phyloP scores from a whole-genome alignment of 2,888 invertebrate genomes.

The Malacosoma neustria region DNA sequence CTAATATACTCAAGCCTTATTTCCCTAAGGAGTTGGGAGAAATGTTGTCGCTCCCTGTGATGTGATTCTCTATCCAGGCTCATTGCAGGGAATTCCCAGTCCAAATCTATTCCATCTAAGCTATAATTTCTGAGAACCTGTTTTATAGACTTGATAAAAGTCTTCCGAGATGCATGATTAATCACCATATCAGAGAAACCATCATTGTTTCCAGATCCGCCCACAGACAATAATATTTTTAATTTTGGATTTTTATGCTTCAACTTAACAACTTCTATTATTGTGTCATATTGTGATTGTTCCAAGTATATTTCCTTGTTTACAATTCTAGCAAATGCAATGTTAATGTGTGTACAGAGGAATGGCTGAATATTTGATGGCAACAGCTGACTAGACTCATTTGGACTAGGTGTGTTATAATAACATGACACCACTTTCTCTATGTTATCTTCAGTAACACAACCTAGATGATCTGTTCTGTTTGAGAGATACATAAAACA shows the following conservation, averaged over 20 bases:
- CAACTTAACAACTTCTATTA: constrained; percentile 60
- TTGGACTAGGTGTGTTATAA: constrained; percentile 73
- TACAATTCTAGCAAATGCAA: constrained; percentile 81
- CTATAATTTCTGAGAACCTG: constrained; percentile 64
- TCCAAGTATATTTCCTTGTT: constrained; percentile 77
- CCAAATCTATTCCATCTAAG: constrained; percentile 84
- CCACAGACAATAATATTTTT: constrained; percentile 86
- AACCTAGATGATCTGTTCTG: background rate
- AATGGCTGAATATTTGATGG: constrained; percentile 78
- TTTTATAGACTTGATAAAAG: constrained; percentile 72
- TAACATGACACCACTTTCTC: constrained; percentile 77
- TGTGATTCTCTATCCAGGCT: constrained; percentile 12
- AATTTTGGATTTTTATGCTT: constrained; percentile 77
- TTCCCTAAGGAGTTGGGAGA: constrained; percentile 83
- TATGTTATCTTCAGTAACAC: background rate
- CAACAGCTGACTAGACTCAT: constrained; percentile 39
- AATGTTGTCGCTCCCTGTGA: constrained; percentile 79
- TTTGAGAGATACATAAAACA: background rate
- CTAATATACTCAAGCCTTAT: constrained; percentile 79
- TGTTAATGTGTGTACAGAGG: constrained; percentile 88
- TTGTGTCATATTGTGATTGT: constrained; percentile 38
- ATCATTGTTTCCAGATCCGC: constrained; percentile 73
- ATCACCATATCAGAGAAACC: constrained; percentile 84
- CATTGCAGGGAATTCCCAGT: constrained; percentile 91
- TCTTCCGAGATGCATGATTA: constrained; percentile 81